Conservation (phyloP, 2,113 vertebrate genomes). For the Leucoraja erinaceus region DNA sequence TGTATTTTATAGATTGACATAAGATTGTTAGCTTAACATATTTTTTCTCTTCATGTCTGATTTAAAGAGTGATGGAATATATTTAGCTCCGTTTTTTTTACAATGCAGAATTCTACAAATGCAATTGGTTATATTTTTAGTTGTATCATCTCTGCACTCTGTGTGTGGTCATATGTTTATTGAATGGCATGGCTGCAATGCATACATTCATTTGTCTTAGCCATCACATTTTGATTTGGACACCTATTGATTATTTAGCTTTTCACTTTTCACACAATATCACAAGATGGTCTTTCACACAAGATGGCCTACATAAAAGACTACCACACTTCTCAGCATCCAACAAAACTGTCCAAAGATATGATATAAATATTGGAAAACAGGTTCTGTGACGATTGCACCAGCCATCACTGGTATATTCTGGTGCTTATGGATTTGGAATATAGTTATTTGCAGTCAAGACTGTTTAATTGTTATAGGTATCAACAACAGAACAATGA, state of each 20-base stretch:
- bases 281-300: not conserved
- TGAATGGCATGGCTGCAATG: not conserved
- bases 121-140: constrained; percentile 19
- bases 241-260: not conserved
- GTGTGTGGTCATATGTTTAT: not conserved
- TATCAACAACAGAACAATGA: no score
- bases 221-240: not conserved
- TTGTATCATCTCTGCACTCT: not conserved
- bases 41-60: not conserved
- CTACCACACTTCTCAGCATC: not conserved
- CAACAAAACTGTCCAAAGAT: not conserved
- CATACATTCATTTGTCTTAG: not conserved
- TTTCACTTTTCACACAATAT: not conserved
- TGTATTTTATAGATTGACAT: constrained; percentile 13
- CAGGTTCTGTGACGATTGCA: not conserved
- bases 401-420: not conserved
- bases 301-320: no score
- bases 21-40: not conserved
- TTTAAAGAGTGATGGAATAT: not conserved
- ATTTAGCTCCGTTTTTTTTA: not conserved
- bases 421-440: not conserved
- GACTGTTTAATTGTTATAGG: no score
- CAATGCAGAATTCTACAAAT: no score
- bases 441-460: not conserved
- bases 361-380: not conserved